Evolutionary conservation across 2,797 vertebrate species (phyloP).

Genomic region (Alosa sapidissima): DNA sequence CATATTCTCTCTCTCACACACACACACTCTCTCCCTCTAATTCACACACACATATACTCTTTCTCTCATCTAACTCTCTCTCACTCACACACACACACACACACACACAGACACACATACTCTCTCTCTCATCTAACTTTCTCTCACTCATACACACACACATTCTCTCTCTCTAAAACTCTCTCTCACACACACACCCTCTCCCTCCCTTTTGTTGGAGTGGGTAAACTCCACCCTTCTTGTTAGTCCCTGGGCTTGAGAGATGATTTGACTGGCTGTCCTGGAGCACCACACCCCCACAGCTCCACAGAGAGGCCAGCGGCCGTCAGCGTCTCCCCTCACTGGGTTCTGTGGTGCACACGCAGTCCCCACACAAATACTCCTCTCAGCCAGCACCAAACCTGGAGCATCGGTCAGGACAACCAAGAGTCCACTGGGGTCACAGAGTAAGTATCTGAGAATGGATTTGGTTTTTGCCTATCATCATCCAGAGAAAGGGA

Average conservation of each 20-base stretch:
- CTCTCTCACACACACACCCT: not conserved
- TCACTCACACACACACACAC: not conserved
- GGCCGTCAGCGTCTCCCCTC: not conserved
- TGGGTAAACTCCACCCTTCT: conserved; percentile 47
- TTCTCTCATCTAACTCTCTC: not conserved
- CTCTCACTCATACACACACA: not conserved
- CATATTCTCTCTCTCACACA: not conserved
- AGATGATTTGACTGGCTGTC: conserved; percentile 46
- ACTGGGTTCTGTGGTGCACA: conserved; percentile 15
- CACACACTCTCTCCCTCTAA: not conserved
- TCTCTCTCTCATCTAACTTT: not conserved
- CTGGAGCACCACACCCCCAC: conserved; percentile 32
- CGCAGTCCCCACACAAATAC: conserved; percentile 27
- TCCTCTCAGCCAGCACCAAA: conserved; percentile 29
- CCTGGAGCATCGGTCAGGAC: conserved; percentile 29
- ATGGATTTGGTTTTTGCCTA: not conserved
- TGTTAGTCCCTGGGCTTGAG: conserved; percentile 32
- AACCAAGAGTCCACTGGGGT: not conserved
- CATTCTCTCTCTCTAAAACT: not conserved
- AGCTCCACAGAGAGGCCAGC: conserved; percentile 9
- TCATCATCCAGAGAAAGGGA: not conserved
- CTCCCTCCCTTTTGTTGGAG: conserved; percentile 8
- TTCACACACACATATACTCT: conserved; percentile 3
- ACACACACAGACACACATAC: not conserved
- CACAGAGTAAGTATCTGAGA: not conserved